Evolutionary conservation across 1,140 invertebrate genomes (phyloP), one percentile per base, ranked within the genome.

Genomic region (Cyclargus thomasi): DNA sequence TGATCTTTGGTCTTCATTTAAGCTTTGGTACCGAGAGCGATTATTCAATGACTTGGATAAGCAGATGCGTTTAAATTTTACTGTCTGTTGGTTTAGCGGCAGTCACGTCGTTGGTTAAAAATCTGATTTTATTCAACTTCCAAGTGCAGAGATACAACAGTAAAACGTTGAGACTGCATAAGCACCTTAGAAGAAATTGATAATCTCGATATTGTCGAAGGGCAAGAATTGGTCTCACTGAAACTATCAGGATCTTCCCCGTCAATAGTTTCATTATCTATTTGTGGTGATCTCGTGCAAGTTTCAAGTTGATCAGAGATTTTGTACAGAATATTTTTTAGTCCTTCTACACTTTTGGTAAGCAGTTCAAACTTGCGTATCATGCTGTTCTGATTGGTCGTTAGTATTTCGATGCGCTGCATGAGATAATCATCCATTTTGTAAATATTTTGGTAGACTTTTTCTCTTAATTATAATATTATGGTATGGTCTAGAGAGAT

Each of bases 161-260:
- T 8, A 3, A 29, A 29, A 29, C 5, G 6, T 29, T 29, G 1
- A 8, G 1, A 29, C 1, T n/a, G n/a, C 29, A 29, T 8, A 11
- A 53, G n/a, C 85, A 88, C 84, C 86, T 86, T 29, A 29, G 29
- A 29, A 29, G 29, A 29, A 29, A 29, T 88, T 5, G 86, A 87
- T 16, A 85, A 85, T 36, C 75, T 77, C 20, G 86, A 89, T 62
- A 85, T 76, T 6, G 82, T 83, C 0, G 86, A 89, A 70, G 86
- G 84, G 55, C 79, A 80, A 0, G 86, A 89, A 35, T 89, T 85
- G 0, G 79, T 68, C 20, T 88, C 84, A 16, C 14, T 47, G 39
- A 59, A 8, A 59, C 21, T 20, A 11, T 59, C 55, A 3, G 55
- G 5, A 59, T 20, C 55, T 20, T 72, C 16, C 88, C 85, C 14